Conservation (phyloP, 2,888 invertebrate genomes). For the Papilio gigon region DNA sequence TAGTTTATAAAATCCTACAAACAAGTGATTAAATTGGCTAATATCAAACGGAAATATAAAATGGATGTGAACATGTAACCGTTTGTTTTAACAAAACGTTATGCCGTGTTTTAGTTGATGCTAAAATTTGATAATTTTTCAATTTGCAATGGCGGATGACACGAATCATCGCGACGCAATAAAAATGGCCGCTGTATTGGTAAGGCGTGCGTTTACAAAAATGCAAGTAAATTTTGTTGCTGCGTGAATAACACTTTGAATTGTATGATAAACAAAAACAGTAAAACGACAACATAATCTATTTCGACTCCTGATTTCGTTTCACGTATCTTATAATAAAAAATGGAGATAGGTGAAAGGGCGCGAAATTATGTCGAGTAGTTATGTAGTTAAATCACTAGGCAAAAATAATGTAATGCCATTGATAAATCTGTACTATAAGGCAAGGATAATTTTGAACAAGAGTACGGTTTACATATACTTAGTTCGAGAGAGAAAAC, state of each 20-base stretch:
- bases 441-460: background rate
- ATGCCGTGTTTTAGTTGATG: conserved; percentile 62
- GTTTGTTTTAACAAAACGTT: conserved; percentile 55
- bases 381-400: conserved; percentile 28
- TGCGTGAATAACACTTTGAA: conserved; percentile 39
- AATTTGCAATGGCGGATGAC: conserved; percentile 81
- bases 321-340: conserved; percentile 24
- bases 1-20: conserved; percentile 70
- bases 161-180: conserved; percentile 82
- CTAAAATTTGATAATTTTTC: conserved; percentile 62
- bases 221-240: conserved; percentile 59
- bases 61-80: conserved; percentile 64
- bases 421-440: conserved; percentile 10
- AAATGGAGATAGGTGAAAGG: conserved; percentile 69
- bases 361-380: conserved; percentile 72
- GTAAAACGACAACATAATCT: conserved; percentile 2
- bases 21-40: conserved; percentile 68
- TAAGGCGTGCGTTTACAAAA: conserved; percentile 80
- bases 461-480: background rate
- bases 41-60: conserved; percentile 60
- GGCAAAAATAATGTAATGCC: background rate
- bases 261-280: conserved; percentile 10
- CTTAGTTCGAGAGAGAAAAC: background rate
- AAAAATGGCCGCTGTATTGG: conserved; percentile 81
- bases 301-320: conserved; percentile 10